Conservation (phyloP, 2,797 vertebrate species). For the Petrocephalus sullivani region DNA sequence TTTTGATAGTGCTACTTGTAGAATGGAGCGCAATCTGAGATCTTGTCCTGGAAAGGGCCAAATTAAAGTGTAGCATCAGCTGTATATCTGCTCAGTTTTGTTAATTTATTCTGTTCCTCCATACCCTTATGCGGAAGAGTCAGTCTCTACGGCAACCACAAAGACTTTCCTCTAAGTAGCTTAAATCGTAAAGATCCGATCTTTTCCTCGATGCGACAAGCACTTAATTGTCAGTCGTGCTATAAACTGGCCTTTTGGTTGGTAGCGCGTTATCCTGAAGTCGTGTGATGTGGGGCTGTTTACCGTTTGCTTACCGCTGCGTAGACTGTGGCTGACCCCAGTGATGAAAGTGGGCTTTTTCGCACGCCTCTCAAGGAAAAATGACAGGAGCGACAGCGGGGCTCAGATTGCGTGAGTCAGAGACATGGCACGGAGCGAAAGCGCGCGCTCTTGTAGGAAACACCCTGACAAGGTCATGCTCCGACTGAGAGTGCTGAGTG, state of each 20-base stretch:
- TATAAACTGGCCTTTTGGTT: neutral
- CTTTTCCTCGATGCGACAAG: neutral
- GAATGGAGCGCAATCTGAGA: neutral
- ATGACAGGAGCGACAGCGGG: neutral
- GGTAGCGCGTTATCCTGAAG: too few species aligned
- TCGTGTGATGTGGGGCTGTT: neutral
- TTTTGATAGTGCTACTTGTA: neutral
- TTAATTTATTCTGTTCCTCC: neutral
- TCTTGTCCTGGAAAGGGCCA: neutral
- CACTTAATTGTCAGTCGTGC: neutral
- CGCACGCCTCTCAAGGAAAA: neutral
- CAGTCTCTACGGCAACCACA: neutral
- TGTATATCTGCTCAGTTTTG: neutral
- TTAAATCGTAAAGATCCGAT: neutral
- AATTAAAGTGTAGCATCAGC: neutral
- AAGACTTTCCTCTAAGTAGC: neutral
- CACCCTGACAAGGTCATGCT: conserved; percentile 57
- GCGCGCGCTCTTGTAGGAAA: conserved; percentile 33
- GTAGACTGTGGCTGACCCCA: neutral
- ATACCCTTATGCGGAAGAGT: neutral
- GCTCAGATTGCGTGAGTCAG: conserved; percentile 28
- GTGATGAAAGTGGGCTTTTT: neutral
- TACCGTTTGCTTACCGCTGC: neutral
- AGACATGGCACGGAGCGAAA: neutral
- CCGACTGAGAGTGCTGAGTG: conserved; percentile 45